Conservation (phyloP, 1,140 invertebrate genomes). For the Hylaeus volcanicus region DNA sequence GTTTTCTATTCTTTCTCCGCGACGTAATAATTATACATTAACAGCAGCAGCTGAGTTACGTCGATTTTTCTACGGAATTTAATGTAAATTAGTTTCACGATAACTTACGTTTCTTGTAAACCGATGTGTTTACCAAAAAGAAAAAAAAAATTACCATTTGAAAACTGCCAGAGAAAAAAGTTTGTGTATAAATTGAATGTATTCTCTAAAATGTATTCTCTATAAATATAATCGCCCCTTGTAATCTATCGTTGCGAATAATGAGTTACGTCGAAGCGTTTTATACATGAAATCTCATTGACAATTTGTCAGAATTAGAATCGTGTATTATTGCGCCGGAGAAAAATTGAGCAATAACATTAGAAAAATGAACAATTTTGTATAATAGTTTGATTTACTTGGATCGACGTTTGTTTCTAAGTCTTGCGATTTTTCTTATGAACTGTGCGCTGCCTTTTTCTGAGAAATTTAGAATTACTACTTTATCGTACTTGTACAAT, state of each 20-base stretch:
- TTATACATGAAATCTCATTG: neutral
- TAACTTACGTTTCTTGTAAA: conserved; percentile 5
- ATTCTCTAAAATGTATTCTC: conserved; percentile 13
- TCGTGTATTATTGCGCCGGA: neutral
- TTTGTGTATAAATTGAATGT: conserved; percentile 13
- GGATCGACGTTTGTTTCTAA: neutral
- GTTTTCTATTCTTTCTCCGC: neutral
- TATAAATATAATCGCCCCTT: conserved; percentile 18
- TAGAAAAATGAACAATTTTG: neutral
- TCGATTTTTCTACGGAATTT: neutral
- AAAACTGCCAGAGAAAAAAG: conserved; percentile 46
- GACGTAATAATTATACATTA: neutral
- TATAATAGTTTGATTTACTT: neutral
- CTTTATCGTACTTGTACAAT: conserved; percentile 9
- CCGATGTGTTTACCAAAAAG: neutral
- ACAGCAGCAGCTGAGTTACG: neutral
- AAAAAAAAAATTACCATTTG: neutral
- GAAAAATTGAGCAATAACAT: neutral
- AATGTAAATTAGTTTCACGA: neutral
- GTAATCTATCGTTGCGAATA: conserved; percentile 6
- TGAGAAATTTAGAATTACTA: neutral
- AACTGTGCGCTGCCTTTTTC: neutral
- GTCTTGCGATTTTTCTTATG: neutral
- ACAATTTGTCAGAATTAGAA: neutral
- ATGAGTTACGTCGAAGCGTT: neutral